Evolutionary conservation across 2,888 invertebrate genomes (phyloP), one percentile per base, ranked within the genome.

Genomic region (Hirudinaria manillensis): DNA sequence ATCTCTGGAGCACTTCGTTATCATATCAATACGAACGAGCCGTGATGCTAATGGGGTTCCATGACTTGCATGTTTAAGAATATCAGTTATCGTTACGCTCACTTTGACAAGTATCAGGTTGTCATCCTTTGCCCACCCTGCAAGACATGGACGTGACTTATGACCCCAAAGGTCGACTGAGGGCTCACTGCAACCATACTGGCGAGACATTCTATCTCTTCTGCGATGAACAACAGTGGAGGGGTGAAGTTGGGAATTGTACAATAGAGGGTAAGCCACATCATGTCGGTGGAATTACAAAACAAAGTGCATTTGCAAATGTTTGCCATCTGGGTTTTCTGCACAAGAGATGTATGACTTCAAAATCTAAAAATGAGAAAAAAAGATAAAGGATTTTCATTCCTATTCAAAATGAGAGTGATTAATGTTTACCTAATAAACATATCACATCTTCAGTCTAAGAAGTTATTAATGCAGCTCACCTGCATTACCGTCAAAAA

Each of bases 161-260:
- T 2, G 73, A 27, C 55, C 32, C 65, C 7, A 73, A 73, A 24
- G 73, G 73, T 24, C 61, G 73, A 19, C 24, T 73, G 34, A 73
- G 38, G 45, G 61, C 73, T 38, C 55, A 65, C 38, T 73, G 73
- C 38, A 73, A 73, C 65, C 34, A 56, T 4, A 65, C 68, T 34
- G 56, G 71, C 3, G 70, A 73, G 34, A 56, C 55, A 29, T 73
- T 61, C 36, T 36, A 73, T 38, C 65, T 73, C 6, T 73, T 65
- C 32, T 70, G 65, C 32, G 75, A 75, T 32, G 53, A 7, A n/a
- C n/a, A 56, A 7, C 36, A 75, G 34, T 75, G 70, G 71, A 27
- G 61, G 61, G 75, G 65, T 32, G 75, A 61, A 38, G 56, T 75
- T 24, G 38, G 34, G 45, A 56, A 75, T 55, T 75, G 70, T 36